Evolutionary conservation across 1,140 invertebrate genomes (phyloP).

Genomic region (Maniola jurtina): DNA sequence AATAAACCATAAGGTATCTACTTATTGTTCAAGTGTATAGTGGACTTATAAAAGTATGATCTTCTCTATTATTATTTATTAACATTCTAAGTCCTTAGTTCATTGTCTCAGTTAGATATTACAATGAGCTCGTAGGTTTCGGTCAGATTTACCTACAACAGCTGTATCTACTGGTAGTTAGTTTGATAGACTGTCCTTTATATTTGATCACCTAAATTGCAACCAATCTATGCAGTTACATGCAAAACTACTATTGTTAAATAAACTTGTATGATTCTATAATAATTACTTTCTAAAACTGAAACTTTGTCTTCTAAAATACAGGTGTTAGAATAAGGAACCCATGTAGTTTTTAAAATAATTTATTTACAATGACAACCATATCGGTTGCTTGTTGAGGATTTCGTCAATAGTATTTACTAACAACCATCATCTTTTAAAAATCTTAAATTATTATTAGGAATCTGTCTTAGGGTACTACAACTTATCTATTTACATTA

Average conservation of each 20-base stretch:
- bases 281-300: neutral
- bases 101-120: too few species aligned
- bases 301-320: constrained; percentile 1
- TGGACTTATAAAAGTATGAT: too few species aligned
- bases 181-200: too few species aligned
- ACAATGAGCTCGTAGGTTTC: too few species aligned
- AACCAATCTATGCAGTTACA: neutral
- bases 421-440: constrained; percentile 44
- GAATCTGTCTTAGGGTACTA: constrained; percentile 73
- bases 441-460: constrained; percentile 73
- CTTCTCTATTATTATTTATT: too few species aligned
- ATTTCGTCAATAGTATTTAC: constrained; percentile 38
- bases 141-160: too few species aligned
- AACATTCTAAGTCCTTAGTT: too few species aligned
- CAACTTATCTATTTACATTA: constrained; percentile 55
- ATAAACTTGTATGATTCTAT: neutral
- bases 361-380: constrained; percentile 59
- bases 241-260: neutral
- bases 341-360: constrained; percentile 15
- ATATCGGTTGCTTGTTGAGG: constrained; percentile 45
- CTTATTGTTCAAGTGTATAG: too few species aligned
- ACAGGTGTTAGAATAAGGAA: neutral
- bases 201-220: too few species aligned
- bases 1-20: too few species aligned
- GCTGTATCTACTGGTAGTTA: too few species aligned